Evolutionary conservation across 2,888 invertebrate species (phyloP).

Genomic region (Dendrolimus houi): DNA sequence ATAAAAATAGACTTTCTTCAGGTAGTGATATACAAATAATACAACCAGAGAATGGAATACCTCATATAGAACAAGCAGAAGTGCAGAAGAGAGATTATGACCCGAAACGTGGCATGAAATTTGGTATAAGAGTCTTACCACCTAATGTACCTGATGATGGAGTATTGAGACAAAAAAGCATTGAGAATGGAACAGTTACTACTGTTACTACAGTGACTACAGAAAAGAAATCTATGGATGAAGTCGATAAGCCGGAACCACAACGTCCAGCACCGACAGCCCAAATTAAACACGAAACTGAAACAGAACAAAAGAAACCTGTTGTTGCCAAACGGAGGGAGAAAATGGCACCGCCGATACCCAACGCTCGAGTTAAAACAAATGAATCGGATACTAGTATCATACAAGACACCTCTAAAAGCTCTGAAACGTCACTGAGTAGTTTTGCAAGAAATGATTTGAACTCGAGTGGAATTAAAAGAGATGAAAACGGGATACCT

Average conservation of each 20-base stretch:
- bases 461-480: constrained; percentile 76
- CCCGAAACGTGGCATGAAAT: constrained; percentile 77
- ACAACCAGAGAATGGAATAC: constrained; percentile 55
- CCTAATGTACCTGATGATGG: constrained; percentile 73
- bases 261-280: constrained; percentile 42
- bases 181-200: constrained; percentile 52
- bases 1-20: constrained; percentile 51
- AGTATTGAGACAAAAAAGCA: constrained; percentile 56
- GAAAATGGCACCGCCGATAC: constrained; percentile 67
- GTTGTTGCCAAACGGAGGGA: constrained; percentile 72
- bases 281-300: constrained; percentile 71
- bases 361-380: constrained; percentile 57
- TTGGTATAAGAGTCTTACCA: constrained; percentile 81
- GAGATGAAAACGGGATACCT: constrained; percentile 78
- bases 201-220: constrained; percentile 14
- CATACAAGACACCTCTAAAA: constrained; percentile 42
- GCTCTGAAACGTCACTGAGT: constrained; percentile 41
- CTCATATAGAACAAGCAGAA: constrained; percentile 63
- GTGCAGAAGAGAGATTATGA: constrained; percentile 75
- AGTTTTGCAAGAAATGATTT: constrained; percentile 62
- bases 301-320: constrained; percentile 61
- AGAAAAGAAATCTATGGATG: constrained; percentile 53
- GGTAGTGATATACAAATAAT: constrained; percentile 58
- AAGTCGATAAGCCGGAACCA: constrained; percentile 58
- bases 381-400: constrained; percentile 51